Evolutionary conservation across 2,888 invertebrate genomes (phyloP).

Genomic region (Synergus umbraculus): DNA sequence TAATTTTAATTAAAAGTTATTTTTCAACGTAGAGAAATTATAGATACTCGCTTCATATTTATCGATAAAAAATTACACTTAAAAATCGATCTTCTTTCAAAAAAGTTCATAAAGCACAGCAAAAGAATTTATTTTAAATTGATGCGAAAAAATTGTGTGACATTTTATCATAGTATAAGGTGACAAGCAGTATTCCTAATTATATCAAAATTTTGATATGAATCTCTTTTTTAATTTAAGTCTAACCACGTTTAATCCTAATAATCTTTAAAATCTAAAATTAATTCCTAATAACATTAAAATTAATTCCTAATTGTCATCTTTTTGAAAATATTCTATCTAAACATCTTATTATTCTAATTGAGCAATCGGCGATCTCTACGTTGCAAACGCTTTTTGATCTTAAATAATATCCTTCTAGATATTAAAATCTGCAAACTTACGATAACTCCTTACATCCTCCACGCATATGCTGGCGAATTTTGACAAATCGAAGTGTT

Average conservation of each 20-base stretch:
- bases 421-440: not conserved
- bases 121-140: not conserved
- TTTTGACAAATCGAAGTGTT: not conserved
- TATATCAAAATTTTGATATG: not conserved
- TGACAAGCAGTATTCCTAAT: not conserved
- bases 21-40: constrained; percentile 3
- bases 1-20: too few species aligned
- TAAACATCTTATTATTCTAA: not conserved
- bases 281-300: not conserved
- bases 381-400: constrained; percentile 19
- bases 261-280: not conserved
- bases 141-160: not conserved
- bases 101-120: not conserved
- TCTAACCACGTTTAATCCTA: not conserved
- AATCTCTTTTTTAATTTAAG: not conserved
- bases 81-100: not conserved
- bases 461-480: not conserved
- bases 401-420: not conserved
- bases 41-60: not conserved
- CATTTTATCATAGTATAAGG: not conserved
- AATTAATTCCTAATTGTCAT: not conserved
- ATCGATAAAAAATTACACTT: not conserved
- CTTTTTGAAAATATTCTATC: not conserved
- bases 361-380: not conserved
- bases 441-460: not conserved